phyloP scores from a whole-genome alignment of 1,140 invertebrate species.

The Notospermus geniculatus region DNA sequence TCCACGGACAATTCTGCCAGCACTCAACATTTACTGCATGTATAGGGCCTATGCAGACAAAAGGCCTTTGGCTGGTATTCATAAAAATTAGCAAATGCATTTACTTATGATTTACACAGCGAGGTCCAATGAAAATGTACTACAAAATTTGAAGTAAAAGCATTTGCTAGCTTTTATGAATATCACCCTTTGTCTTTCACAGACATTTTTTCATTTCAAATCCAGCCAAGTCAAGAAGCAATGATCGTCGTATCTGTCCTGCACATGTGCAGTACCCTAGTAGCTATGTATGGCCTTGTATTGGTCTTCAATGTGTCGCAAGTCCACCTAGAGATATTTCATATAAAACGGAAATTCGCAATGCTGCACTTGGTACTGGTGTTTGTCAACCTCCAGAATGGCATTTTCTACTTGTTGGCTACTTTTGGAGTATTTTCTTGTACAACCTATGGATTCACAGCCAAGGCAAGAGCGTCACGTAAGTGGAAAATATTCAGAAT shows the following conservation, averaged over 20 bases:
- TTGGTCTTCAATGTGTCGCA: slow-evolving; percentile 17
- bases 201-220: slow-evolving; percentile 20
- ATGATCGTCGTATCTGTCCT: slow-evolving; percentile 13
- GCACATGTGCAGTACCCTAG: slow-evolving; percentile 18
- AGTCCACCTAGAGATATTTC: slow-evolving; percentile 13
- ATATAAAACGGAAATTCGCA: slow-evolving; percentile 14
- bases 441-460: slow-evolving; percentile 14
- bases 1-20: too few species aligned
- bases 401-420: slow-evolving; percentile 18
- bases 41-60: too few species aligned
- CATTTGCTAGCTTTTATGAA: too few species aligned
- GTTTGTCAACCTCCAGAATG: slow-evolving; percentile 24
- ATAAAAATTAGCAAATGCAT: too few species aligned
- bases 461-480: slow-evolving; percentile 15
- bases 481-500: neutral
- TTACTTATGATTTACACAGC: too few species aligned
- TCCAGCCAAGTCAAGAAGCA: slow-evolving; percentile 8
- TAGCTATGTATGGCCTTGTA: slow-evolving; percentile 26
- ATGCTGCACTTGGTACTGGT: slow-evolving; percentile 23
- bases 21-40: too few species aligned
- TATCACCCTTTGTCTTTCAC: too few species aligned
- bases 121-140: too few species aligned
- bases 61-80: too few species aligned
- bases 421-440: slow-evolving; percentile 22
- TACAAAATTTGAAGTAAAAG: too few species aligned